Evolutionary conservation across 2,888 invertebrate species (phyloP), one percentile per base, ranked within the genome.

Genomic region (Orthosia gothica): DNA sequence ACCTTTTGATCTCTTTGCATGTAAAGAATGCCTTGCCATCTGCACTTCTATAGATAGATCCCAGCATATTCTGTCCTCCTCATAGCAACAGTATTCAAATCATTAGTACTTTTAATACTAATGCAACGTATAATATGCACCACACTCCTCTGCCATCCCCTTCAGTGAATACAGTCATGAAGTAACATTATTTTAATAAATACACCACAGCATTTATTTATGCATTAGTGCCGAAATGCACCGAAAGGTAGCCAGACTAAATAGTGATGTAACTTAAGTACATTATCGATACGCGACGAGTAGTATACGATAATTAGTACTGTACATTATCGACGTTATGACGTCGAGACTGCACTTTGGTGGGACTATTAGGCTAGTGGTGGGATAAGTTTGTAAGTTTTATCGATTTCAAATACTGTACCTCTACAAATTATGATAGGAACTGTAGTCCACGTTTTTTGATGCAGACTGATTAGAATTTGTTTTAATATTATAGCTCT

Each of bases 341-440:
- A 91, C 86, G 94, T 91, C 95, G 94, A 92, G 95, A 95, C 95
- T 94, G 95, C 95, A 95, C 95, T 95, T 90, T 91, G 88, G 85
- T 85, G 82, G 79, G 89, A 90, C 92, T 91, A 92, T 93, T 94
- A 93, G 82, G 75, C 50, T 93, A 95, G 93, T 78, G 94, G 61
- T 88, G 94, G 66, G 75, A 23, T 15, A 13, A 9, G 20, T 63
- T 16, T 71, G 59, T 54, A 15, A 7, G 5, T 62, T 73, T 50
- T 85, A 55, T 79, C 87, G 79, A 84, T 79, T 47, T 45, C 2
- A 23, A 52, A n/a, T n/a, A 9, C 2, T 50, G 18, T 26, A 26
- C 4, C 26, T 26, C 26, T 26, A 32, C 5, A 32, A 32, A 32
- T 32, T 32, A 32, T 32, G 5, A 2, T 26, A 26, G 26, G 26